Conservation (phyloP, 2,797 vertebrate genomes). For the Betta splendens region DNA sequence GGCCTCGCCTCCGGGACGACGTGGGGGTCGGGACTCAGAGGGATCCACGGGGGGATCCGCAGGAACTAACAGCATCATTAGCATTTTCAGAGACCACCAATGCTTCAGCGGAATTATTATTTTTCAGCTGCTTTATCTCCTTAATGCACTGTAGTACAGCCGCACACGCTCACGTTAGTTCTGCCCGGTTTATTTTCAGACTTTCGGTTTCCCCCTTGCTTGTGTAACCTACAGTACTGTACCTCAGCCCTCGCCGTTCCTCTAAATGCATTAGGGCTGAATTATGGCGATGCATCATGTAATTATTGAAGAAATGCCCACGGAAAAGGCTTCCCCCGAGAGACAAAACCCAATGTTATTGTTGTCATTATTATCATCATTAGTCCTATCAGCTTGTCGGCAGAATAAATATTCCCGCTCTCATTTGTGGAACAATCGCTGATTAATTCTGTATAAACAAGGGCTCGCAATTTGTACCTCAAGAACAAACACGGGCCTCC, state of each 20-base stretch:
- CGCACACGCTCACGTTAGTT: slow-evolving; percentile 36
- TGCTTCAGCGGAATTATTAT: slow-evolving; percentile 52
- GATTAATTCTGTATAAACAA: slow-evolving; percentile 73
- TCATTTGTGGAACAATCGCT: slow-evolving; percentile 58
- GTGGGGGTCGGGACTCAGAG: slow-evolving; percentile 14
- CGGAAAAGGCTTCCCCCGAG: slow-evolving; percentile 67
- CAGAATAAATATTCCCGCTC: slow-evolving; percentile 68
- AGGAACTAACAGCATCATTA: slow-evolving; percentile 43
- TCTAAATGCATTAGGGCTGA: slow-evolving; percentile 69
- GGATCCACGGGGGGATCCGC: slow-evolving; percentile 17
- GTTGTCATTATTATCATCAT: slow-evolving; percentile 76
- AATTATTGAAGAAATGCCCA: slow-evolving; percentile 74
- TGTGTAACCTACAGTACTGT: slow-evolving; percentile 65
- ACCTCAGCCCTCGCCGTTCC: slow-evolving; percentile 63
- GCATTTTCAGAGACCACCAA: slow-evolving; percentile 46
- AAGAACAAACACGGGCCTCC: slow-evolving; percentile 48
- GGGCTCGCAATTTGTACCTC: slow-evolving; percentile 47
- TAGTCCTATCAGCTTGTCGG: slow-evolving; percentile 66
- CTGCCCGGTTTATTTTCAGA: slow-evolving; percentile 68
- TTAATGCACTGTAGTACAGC: slow-evolving; percentile 43
- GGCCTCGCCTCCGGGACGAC: slow-evolving; percentile 41
- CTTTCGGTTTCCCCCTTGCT: slow-evolving; percentile 46
- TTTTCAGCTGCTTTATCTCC: slow-evolving; percentile 50
- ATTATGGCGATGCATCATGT: slow-evolving; percentile 73
- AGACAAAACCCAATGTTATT: slow-evolving; percentile 71